phyloP scores from a whole-genome alignment of 1,140 invertebrate species.

The Megalonaias nervosa region DNA sequence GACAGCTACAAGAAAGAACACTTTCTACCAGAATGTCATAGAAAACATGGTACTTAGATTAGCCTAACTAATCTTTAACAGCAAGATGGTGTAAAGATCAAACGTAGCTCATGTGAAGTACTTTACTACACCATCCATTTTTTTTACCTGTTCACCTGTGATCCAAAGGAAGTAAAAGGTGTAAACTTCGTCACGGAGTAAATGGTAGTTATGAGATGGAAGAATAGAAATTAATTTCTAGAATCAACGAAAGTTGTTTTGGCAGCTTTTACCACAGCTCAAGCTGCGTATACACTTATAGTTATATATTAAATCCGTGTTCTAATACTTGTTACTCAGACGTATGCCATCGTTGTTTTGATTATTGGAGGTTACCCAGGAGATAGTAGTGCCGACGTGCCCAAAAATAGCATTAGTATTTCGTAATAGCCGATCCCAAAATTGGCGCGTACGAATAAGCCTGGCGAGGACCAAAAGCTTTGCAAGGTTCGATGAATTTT shows the following conservation, averaged over 20 bases:
- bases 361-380: slow-evolving; percentile 14
- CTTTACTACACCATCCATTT: slow-evolving; percentile 42
- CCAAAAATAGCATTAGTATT: slow-evolving; percentile 14
- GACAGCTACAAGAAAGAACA: slow-evolving; percentile 60
- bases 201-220: slow-evolving; percentile 8
- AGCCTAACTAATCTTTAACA: slow-evolving; percentile 43
- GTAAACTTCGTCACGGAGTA: slow-evolving; percentile 24
- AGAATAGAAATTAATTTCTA: background rate
- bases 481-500: slow-evolving; percentile 26
- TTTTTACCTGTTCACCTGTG: slow-evolving; percentile 50
- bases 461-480: background rate
- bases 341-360: slow-evolving; percentile 64
- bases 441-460: slow-evolving; percentile 19
- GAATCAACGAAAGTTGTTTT: slow-evolving; percentile 59
- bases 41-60: slow-evolving; percentile 64
- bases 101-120: slow-evolving; percentile 52
- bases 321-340: slow-evolving; percentile 68
- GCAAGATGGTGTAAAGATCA: slow-evolving; percentile 34
- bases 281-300: slow-evolving; percentile 64
- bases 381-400: slow-evolving; percentile 6
- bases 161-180: slow-evolving; percentile 7
- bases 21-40: slow-evolving; percentile 58
- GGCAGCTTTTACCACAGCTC: slow-evolving; percentile 66
- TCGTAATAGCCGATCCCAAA: slow-evolving; percentile 32
- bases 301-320: slow-evolving; percentile 58